A percentile compares a stretch with the other conserved stretches of the same genome.
Evolutionary conservation across 2,888 invertebrate species (phyloP).

Genomic region (Lathronympha strigana): DNA sequence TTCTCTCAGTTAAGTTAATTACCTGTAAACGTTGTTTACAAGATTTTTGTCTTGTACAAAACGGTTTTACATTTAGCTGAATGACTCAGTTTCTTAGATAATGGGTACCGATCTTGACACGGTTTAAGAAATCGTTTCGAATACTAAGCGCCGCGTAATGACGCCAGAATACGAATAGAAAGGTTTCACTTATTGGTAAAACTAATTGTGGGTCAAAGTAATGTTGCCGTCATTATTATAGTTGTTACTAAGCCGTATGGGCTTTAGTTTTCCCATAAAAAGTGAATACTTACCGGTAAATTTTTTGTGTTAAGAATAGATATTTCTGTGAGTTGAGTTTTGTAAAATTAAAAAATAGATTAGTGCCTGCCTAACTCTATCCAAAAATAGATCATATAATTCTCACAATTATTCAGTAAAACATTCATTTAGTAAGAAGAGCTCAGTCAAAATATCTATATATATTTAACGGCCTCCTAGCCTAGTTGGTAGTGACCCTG

Average conservation of each 20-base stretch:
- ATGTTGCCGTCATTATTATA: constrained; percentile 48
- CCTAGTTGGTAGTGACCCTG: too few species aligned
- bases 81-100: constrained; percentile 65
- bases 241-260: constrained; percentile 4
- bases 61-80: constrained; percentile 56
- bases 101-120: constrained; percentile 77
- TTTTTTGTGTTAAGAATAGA: not conserved
- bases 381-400: too few species aligned
- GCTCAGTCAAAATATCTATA: too few species aligned
- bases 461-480: too few species aligned
- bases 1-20: constrained; percentile 53
- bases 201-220: constrained; percentile 57
- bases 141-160: constrained; percentile 69
- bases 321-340: too few species aligned
- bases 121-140: constrained; percentile 70
- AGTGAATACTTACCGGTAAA: not conserved
- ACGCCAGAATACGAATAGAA: constrained; percentile 69
- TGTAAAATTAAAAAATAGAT: too few species aligned
- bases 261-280: not conserved
- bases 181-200: constrained; percentile 54
- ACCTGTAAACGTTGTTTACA: constrained; percentile 49
- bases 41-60: constrained; percentile 55
- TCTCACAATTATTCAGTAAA: too few species aligned
- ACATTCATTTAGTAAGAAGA: too few species aligned
- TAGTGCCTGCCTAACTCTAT: too few species aligned